Percentiles rank a stretch among this genome's conserved stretches.
These are phyloP conservation scores for Pyrrhura leucotis DNA, from an alignment of 2,797 vertebrate genomes.

Conservation along the genomic window DNA sequence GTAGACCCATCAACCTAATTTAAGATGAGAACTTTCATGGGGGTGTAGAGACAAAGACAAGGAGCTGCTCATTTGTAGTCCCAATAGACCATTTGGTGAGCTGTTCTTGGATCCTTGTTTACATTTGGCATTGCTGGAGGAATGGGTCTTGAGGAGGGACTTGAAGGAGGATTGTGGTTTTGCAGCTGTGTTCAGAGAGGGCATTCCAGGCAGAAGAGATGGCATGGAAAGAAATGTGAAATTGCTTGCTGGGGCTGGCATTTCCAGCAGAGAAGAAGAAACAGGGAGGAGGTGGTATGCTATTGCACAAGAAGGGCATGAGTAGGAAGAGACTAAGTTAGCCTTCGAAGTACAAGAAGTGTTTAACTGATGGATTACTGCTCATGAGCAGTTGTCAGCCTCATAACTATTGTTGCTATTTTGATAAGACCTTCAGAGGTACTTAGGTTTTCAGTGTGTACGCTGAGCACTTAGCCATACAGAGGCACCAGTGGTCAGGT, in stretches of 20 bases:
- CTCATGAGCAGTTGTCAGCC: not conserved
- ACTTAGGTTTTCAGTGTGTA: not conserved
- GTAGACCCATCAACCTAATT: slow-evolving; percentile 38
- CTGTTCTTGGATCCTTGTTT: not conserved
- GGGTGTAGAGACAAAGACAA: slow-evolving; percentile 22
- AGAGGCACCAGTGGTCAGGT: not conserved
- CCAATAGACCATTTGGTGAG: not conserved
- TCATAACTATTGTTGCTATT: not conserved
- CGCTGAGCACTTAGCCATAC: not conserved
- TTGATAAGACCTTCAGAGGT: not conserved
- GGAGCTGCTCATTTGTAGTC: not conserved
- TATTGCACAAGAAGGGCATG: not conserved
- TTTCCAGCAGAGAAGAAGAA: slow-evolving; percentile 5
- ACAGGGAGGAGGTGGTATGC: not conserved
- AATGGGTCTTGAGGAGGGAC: not conserved
- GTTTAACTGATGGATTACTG: not conserved
- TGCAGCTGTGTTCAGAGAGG: not conserved
- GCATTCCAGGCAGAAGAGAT: slow-evolving; percentile 2
- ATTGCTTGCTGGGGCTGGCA: not conserved
- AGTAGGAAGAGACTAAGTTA: not conserved
- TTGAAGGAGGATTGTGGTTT: slow-evolving; percentile 3
- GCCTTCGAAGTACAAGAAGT: not conserved
- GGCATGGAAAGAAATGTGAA: not conserved
- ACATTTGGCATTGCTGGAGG: not conserved
- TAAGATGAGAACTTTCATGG: slow-evolving; percentile 31